Percentiles rank a stretch among this genome's conserved stretches.
Evolutionary conservation across 1,140 invertebrate genomes (phyloP).

Genomic region (Meloidogyne chitwoodi): DNA sequence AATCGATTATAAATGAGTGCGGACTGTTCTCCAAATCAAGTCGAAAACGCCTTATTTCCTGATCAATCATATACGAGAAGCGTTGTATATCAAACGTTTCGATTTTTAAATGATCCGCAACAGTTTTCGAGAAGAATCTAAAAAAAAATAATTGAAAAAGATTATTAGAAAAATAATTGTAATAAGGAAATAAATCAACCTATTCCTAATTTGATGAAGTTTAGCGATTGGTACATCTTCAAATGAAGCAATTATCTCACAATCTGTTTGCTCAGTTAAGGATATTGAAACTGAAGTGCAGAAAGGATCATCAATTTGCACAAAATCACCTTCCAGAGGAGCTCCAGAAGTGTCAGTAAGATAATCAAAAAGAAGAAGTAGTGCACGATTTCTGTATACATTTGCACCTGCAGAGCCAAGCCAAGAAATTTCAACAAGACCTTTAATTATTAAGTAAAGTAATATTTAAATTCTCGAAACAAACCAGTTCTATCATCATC

Average conservation of each 20-base stretch:
- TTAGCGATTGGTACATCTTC: conserved; percentile 74
- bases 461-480: background rate
- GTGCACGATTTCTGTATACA: conserved; percentile 10
- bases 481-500: conserved; percentile 72
- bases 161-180: no score
- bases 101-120: conserved; percentile 30
- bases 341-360: conserved; percentile 77
- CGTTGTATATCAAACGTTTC: conserved; percentile 73
- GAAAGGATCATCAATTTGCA: conserved; percentile 76
- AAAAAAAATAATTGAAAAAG: background rate
- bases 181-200: conserved; percentile 56
- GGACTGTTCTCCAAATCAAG: conserved; percentile 71
- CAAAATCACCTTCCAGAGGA: conserved; percentile 77
- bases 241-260: conserved; percentile 71
- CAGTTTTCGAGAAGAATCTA: conserved; percentile 44
- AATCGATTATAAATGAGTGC: conserved; percentile 72
- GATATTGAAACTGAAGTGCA: conserved; percentile 70
- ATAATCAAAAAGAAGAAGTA: conserved; percentile 61
- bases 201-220: conserved; percentile 67
- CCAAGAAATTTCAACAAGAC: conserved; percentile 76
- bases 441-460: conserved; percentile 62
- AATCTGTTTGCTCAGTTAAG: conserved; percentile 32
- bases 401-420: conserved; percentile 69
- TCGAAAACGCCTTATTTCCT: conserved; percentile 63
- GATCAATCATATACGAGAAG: conserved; percentile 71